Evolutionary conservation across 2,113 vertebrate genomes (phyloP).

Genomic region (Symphodus melops): DNA sequence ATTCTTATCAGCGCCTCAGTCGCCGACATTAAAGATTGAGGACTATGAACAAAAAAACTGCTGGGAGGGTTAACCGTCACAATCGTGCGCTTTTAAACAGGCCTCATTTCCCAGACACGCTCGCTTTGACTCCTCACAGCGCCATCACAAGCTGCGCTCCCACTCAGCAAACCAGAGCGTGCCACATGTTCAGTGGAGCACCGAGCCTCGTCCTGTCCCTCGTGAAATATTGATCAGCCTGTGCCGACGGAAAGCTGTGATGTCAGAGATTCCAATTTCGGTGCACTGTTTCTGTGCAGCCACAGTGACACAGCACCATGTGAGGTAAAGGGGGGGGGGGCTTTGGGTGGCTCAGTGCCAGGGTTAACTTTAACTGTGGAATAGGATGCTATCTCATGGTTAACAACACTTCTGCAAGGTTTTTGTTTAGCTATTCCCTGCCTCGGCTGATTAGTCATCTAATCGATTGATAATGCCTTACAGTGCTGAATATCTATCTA

Average conservation of each 20-base stretch:
- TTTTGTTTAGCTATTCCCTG: slow-evolving; percentile 27
- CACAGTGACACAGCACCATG: slow-evolving; percentile 60
- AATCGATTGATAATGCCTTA: slow-evolving; percentile 14
- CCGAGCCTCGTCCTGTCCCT: slow-evolving; percentile 63
- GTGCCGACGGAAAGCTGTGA: slow-evolving; percentile 73
- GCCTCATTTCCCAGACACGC: slow-evolving; percentile 33
- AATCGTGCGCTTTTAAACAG: slow-evolving; percentile 16
- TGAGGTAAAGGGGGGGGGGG: slow-evolving; percentile 21
- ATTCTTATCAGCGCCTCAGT: slow-evolving; percentile 31
- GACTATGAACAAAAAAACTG: slow-evolving; percentile 13
- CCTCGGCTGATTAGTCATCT: slow-evolving; percentile 25
- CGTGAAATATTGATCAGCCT: slow-evolving; percentile 75
- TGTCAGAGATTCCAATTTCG: slow-evolving; percentile 75
- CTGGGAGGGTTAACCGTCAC: slow-evolving; percentile 46
- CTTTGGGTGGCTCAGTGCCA: slow-evolving; percentile 19
- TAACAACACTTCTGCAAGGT: slow-evolving; percentile 2
- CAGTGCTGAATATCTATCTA: background rate
- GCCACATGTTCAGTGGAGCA: slow-evolving; percentile 68
- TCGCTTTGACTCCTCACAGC: slow-evolving; percentile 25
- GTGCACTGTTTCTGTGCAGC: slow-evolving; percentile 65
- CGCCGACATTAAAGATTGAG: background rate
- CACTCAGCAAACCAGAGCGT: slow-evolving; percentile 46
- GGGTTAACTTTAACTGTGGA: slow-evolving; percentile 51
- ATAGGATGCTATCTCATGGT: slow-evolving; percentile 29
- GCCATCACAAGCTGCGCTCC: slow-evolving; percentile 35